A percentile compares a stretch with the other conserved stretches of the same genome.
Evolutionary conservation across 2,888 invertebrate species (phyloP).

Genomic region (Thysanoteuthis rhombus): DNA sequence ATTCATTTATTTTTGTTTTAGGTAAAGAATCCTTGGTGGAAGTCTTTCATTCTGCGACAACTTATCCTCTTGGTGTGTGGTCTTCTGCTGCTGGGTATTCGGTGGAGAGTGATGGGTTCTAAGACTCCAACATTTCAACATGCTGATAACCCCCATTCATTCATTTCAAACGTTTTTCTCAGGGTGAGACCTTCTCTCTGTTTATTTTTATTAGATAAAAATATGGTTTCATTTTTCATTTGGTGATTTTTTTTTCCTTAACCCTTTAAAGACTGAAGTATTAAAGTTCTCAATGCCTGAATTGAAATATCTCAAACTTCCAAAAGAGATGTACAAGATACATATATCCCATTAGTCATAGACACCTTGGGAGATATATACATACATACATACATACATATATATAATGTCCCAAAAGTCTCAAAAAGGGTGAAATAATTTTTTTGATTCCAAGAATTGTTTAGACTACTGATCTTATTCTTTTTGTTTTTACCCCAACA

Average conservation of each 20-base stretch:
- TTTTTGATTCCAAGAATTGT: no score
- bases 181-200: conserved; percentile 71
- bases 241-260: neutral
- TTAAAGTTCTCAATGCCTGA: no score
- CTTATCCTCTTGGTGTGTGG: conserved; percentile 71
- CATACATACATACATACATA: no score
- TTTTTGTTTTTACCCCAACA: no score
- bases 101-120: conserved; percentile 84
- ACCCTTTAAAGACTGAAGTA: no score
- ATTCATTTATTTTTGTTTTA: neutral
- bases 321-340: no score
- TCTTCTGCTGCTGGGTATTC: conserved; percentile 73
- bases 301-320: no score
- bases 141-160: conserved; percentile 92
- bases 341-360: no score
- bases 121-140: conserved; percentile 79
- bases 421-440: no score
- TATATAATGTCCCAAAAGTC: no score
- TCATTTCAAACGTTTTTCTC: conserved; percentile 74
- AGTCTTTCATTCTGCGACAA: conserved; percentile 69
- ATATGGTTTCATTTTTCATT: neutral
- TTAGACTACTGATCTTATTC: no score
- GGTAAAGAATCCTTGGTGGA: conserved; percentile 44
- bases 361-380: no score
- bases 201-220: neutral